A percentile compares a stretch with the other conserved stretches of the same genome.
Conservation (phyloP, 2,797 vertebrate genomes). For the Hylomyscus alleni region DNA sequence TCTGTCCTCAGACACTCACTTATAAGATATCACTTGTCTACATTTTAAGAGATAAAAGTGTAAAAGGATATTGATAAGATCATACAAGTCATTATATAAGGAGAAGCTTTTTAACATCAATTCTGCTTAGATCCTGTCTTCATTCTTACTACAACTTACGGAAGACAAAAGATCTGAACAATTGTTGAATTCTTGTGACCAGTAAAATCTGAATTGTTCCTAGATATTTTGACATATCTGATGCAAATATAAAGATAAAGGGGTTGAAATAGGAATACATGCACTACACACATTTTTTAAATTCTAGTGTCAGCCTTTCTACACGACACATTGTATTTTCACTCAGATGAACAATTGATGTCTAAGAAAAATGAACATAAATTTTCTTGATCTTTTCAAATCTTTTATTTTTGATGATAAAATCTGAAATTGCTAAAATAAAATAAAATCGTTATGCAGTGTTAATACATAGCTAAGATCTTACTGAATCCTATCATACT, state of each 20-base stretch:
- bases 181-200: not conserved
- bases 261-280: not conserved
- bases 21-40: not conserved
- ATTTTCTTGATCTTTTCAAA: not conserved
- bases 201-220: constrained; percentile 31
- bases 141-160: not conserved
- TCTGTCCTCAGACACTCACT: not conserved
- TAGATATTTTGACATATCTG: constrained; percentile 54
- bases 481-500: not conserved
- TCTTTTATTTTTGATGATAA: not conserved
- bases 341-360: not conserved
- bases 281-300: not conserved
- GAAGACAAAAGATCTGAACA: constrained; percentile 39
- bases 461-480: not conserved
- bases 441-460: not conserved
- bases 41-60: constrained; percentile 12
- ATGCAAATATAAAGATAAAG: constrained; percentile 59
- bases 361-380: not conserved
- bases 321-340: not conserved
- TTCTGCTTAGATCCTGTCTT: constrained; percentile 35
- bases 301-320: constrained; percentile 38
- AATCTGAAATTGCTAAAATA: not conserved
- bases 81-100: not conserved
- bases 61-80: constrained; percentile 6
- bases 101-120: not conserved